Conservation (phyloP, 92 coral and sea anemone genomes). For the Micromussa lordhowensis region DNA sequence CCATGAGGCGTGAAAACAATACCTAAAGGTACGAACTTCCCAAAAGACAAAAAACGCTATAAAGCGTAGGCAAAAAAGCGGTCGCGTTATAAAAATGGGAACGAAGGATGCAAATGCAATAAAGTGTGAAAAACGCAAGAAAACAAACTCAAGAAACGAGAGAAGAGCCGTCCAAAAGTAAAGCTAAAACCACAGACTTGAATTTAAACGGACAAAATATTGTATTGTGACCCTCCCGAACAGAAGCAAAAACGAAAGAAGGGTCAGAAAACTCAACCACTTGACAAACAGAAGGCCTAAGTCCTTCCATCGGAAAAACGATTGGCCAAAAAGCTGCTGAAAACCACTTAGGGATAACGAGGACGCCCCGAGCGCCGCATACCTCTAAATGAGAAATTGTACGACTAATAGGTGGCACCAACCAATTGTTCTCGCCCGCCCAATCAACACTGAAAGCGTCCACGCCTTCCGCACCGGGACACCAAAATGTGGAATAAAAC, state of each 20-base stretch:
- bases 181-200: too few relatives aligned
- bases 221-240: too few relatives aligned
- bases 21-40: too few relatives aligned
- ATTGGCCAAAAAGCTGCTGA: constrained; percentile 35
- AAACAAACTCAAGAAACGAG: too few relatives aligned
- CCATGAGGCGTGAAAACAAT: too few relatives aligned
- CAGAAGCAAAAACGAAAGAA: neutral
- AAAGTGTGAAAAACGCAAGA: too few relatives aligned
- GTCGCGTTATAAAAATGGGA: too few relatives aligned
- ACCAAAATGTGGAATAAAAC: constrained; percentile 42
- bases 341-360: constrained; percentile 38
- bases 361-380: neutral
- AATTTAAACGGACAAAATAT: too few relatives aligned
- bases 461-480: constrained; percentile 14
- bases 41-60: too few relatives aligned
- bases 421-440: constrained; percentile 39
- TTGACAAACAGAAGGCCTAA: neutral
- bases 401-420: constrained; percentile 26
- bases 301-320: constrained; percentile 1
- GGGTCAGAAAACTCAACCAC: constrained; percentile 31
- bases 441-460: constrained; percentile 30
- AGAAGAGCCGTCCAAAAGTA: too few relatives aligned
- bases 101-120: too few relatives aligned
- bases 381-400: constrained; percentile 3
- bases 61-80: too few relatives aligned